phyloP scores from a whole-genome alignment of 2,113 vertebrate genomes.

The Chinchilla lanigera region DNA sequence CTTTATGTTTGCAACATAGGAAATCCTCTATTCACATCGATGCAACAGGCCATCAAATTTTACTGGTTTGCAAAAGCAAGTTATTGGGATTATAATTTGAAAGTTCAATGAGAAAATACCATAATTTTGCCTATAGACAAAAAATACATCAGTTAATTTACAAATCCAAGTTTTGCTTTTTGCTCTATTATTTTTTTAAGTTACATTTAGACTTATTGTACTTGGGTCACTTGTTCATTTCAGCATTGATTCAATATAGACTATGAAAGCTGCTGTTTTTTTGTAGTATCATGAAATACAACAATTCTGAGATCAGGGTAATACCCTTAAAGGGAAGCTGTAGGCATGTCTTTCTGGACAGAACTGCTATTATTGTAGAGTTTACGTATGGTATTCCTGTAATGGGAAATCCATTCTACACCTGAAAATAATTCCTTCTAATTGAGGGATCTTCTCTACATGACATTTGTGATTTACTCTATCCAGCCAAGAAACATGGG shows the following conservation, averaged over 20 bases:
- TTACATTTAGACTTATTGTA: not conserved
- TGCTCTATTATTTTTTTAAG: not conserved
- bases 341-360: not conserved
- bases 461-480: constrained; percentile 44
- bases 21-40: not conserved
- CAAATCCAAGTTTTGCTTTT: not conserved
- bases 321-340: not conserved
- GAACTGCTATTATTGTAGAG: not conserved
- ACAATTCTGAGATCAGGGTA: constrained; percentile 31
- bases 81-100: not conserved
- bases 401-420: not conserved
- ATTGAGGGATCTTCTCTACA: not conserved
- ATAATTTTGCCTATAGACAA: not conserved
- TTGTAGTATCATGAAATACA: not conserved
- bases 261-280: not conserved
- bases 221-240: constrained; percentile 4
- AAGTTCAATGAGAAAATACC: not conserved
- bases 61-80: not conserved
- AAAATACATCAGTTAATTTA: not conserved
- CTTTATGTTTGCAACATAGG: not conserved
- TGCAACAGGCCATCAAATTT: not conserved
- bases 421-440: not conserved
- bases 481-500: not conserved
- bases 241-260: constrained; percentile 16
- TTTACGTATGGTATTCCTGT: not conserved